A percentile compares a stretch with the other conserved stretches of the same genome.
These are phyloP conservation scores for Neuroterus valhalla DNA, from an alignment of 1,140 invertebrate genomes.

Conservation along the genomic window DNA sequence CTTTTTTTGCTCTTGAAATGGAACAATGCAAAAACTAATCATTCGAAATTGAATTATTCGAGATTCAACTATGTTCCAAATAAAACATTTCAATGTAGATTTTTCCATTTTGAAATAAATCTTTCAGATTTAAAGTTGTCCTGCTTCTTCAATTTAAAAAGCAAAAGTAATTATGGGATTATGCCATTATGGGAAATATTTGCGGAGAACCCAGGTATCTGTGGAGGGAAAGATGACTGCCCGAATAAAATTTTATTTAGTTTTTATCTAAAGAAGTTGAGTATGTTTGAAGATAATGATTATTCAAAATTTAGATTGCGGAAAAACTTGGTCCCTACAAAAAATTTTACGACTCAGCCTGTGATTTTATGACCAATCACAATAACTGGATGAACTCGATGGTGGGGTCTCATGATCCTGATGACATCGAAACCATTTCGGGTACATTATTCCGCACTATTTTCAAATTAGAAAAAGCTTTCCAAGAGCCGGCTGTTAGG, in stretches of 20 bases:
- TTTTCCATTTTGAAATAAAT: too few species aligned
- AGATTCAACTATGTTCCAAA: too few species aligned
- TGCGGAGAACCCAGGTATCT: too few species aligned
- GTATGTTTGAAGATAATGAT: neutral
- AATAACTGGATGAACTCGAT: conserved; percentile 89
- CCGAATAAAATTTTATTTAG: conserved; percentile 1
- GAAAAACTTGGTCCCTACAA: conserved; percentile 90
- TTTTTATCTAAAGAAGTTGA: neutral
- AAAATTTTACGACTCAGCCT: conserved; percentile 90
- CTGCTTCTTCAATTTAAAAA: too few species aligned
- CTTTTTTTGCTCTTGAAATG: too few species aligned
- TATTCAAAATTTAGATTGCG: conserved; percentile 70
- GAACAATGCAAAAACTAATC: too few species aligned
- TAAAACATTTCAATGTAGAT: too few species aligned
- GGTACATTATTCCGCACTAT: conserved; percentile 87
- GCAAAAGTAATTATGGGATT: too few species aligned
- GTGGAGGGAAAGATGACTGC: too few species aligned
- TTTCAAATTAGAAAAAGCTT: conserved; percentile 92
- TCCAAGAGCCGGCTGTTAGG: conserved; percentile 81
- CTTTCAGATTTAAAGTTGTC: too few species aligned
- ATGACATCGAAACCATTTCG: conserved; percentile 90
- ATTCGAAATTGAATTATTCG: too few species aligned
- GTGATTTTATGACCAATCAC: conserved; percentile 89
- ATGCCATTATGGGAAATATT: too few species aligned
- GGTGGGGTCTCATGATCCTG: conserved; percentile 90